Base-by-base conservation (phyloP, 2,113 vertebrate genomes). In the Varanus komodoensis region DNA sequence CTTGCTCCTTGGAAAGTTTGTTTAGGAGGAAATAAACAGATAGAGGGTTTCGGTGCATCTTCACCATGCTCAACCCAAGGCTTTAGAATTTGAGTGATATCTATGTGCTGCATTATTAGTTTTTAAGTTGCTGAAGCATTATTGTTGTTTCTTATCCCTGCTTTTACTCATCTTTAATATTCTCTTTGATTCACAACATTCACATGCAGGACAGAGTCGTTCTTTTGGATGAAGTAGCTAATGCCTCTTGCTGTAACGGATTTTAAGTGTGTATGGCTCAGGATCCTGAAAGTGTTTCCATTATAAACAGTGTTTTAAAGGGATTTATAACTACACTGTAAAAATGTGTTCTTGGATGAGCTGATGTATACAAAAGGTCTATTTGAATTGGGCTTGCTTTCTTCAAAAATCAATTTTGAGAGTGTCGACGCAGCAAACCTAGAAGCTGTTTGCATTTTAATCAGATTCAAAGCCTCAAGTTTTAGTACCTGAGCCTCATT, bases 261-360 rank as follows among this genome's bases (percentile, higher is more conserved):
- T 95, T 95, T 92, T 94, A 93, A 48, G 86, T 57, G 80, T 87
- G 93, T 93, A 91, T 90, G 88, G 94, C 92, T 94, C 91, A 93
- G 94, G 87, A 67, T 89, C 90, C 88, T 94, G 95, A 95, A 94
- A 97, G 57, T 96, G 64, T 97, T 97, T 97, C 96, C 96, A 95
- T 94, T 96, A 94, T 97, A 95, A 95, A 97, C 95, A 90, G 87
- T 82, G 91, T 91, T 93, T 87, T 57, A 5, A 11, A 94, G 93
- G 88, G 90, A 89, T 94, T 97, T 96, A 95, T 93, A 96, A 95
- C 92, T 94, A 80, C 93, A 89, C 92, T 96, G 89, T 97, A 96
- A 97, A 97, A 96, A 95, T 94, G 93, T 96, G 89, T 94, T 95
- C 94, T 96, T 97, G 96, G 95, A 93, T 91, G 89, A 94, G 90